phyloP scores from a whole-genome alignment of 2,113 vertebrate genomes.

The Chaetodon trifascialis region DNA sequence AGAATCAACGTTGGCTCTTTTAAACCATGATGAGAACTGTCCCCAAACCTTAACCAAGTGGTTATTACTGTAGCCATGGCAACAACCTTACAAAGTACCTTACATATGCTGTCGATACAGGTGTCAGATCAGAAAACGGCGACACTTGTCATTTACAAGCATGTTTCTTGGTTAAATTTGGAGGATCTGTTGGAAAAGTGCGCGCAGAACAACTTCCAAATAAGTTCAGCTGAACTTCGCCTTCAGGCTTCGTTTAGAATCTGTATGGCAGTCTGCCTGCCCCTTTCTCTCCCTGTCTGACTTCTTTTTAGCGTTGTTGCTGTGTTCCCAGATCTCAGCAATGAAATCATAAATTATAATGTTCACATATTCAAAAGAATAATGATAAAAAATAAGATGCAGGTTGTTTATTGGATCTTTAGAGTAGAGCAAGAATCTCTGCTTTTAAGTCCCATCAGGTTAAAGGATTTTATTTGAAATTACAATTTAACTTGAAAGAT shows the following conservation, averaged over 20 bases:
- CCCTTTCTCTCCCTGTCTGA: not conserved
- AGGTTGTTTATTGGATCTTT: not conserved
- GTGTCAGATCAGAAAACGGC: no score
- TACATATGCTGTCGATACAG: no score
- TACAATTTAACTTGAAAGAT: not conserved
- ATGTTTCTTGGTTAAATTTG: no score
- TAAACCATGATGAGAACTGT: not conserved
- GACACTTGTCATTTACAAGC: no score
- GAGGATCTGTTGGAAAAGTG: no score
- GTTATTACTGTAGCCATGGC: not conserved
- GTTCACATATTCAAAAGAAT: not conserved
- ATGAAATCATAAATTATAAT: not conserved
- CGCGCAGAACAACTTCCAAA: not conserved
- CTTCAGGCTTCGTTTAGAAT: not conserved
- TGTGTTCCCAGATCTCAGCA: not conserved
- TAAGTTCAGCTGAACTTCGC: no score
- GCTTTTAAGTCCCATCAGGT: not conserved
- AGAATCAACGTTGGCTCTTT: not conserved
- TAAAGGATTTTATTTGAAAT: not conserved
- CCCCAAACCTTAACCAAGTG: not conserved
- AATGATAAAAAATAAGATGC: not conserved
- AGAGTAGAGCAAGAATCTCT: not conserved
- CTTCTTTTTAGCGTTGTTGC: not conserved
- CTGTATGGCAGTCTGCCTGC: not conserved
- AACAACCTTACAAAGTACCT: no score